Evolutionary conservation across 2,113 vertebrate genomes (phyloP), one percentile per base, ranked within the genome.

Genomic region (Corythoichthys haematopterus): DNA sequence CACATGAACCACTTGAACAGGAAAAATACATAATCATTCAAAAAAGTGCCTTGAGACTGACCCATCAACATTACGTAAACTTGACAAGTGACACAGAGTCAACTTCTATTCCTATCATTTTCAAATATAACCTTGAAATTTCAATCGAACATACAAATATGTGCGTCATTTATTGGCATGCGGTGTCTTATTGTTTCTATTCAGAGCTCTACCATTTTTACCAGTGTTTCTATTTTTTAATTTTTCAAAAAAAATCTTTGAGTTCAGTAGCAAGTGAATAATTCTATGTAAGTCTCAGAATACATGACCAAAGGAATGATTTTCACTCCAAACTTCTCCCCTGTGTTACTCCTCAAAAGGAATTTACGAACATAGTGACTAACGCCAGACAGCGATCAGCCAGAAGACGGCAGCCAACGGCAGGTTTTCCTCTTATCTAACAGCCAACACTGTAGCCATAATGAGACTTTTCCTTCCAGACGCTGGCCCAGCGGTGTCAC

Each of bases 391-490:
- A 36, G 33, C 15, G 3, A 60, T 8, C 15, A 43, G 15, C 58
- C 15, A 36, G 13, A 16, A 28, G 33, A 5, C 20, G 43, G 48
- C 11, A 7, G 6, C 14, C 13, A 56, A 60, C 3, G 0, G 20
- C 14, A 37, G 33, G 11, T 63, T 38, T 55, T 36, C 12, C 37
- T 74, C 35, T 15, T 66, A 69, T 36, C 12, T 33, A 48, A 36
- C 64, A 28, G 59, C 36, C 38, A n/a, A 59, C 70, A 70, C 70
- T 64, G 69, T 71, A 74, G 74, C 75, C 72, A 72, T 83, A 88
- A 88, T 84, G 78, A 85, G 86, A 71, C 80, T 80, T 81, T 86
- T 88, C 86, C 86, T 85, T 86, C 77, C 78, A 86, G 74, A 84
- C 68, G 65, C 65, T 83, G 78, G 75, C 71, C 76, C 76, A 63